A percentile compares a stretch with the other conserved stretches of the same genome.
These are phyloP conservation scores for Peribatodes rhomboidaria DNA, from an alignment of 2,888 invertebrate genomes.

Conservation along the genomic window DNA sequence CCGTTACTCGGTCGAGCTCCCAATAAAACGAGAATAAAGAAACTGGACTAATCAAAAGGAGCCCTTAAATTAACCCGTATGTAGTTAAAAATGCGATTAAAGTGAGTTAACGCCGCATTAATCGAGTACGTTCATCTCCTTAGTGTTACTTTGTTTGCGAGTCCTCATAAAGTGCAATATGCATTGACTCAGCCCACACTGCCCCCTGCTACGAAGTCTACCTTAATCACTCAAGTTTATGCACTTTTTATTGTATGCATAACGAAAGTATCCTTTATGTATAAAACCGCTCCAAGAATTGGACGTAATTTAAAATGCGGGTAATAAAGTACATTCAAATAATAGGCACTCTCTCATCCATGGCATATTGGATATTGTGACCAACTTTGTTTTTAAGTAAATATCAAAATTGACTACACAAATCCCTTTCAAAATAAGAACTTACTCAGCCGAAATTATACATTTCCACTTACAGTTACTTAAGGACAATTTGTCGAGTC, in stretches of 20 bases:
- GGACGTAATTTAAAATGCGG: conserved; percentile 43
- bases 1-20: conserved; percentile 50
- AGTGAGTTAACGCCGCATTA: conserved; percentile 65
- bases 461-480: conserved; percentile 37
- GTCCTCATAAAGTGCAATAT: conserved; percentile 71
- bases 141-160: conserved; percentile 73
- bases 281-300: conserved; percentile 35
- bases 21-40: conserved; percentile 52
- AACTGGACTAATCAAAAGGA: conserved; percentile 57
- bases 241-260: conserved; percentile 72
- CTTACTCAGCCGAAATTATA: conserved; percentile 35
- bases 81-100: conserved; percentile 71
- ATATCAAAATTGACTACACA: conserved; percentile 26
- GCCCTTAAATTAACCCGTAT: conserved; percentile 67
- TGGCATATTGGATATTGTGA: conserved; percentile 21
- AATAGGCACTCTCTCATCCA: conserved; percentile 31
- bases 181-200: conserved; percentile 62
- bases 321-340: conserved; percentile 50
- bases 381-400: conserved; percentile 28
- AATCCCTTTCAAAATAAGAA: conserved; percentile 27
- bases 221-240: conserved; percentile 82
- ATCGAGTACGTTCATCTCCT: conserved; percentile 56
- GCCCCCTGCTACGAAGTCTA: conserved; percentile 72
- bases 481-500: conserved; percentile 51
- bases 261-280: conserved; percentile 69